A percentile compares a stretch with the other conserved stretches of the same genome.
Evolutionary conservation across 2,797 vertebrate species (phyloP).

Genomic region (Picus viridis): DNA sequence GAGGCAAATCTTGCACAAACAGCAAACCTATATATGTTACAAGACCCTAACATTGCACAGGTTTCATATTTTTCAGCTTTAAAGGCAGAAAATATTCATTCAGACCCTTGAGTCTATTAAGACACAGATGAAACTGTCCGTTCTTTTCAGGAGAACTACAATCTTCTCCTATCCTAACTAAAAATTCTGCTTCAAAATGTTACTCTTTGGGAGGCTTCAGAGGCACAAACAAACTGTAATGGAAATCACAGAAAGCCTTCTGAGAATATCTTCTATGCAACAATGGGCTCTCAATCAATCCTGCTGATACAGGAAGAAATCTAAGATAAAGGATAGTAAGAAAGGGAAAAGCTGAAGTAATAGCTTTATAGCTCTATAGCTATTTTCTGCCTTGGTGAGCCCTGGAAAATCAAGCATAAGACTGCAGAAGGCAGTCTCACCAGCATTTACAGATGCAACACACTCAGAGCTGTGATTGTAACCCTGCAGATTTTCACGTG

Average conservation of each 20-base stretch:
- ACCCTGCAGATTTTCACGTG: neutral
- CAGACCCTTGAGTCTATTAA: neutral
- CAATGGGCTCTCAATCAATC: neutral
- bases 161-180: neutral
- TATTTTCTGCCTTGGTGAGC: neutral
- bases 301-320: neutral
- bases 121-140: neutral
- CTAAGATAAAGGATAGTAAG: neutral
- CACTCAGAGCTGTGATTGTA: neutral
- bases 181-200: neutral
- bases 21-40: neutral
- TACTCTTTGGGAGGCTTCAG: neutral
- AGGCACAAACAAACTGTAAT: neutral
- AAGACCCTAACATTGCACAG: neutral
- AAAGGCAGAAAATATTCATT: neutral
- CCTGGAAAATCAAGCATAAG: slow-evolving; percentile 1
- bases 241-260: neutral
- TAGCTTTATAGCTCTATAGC: neutral
- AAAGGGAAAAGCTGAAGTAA: neutral
- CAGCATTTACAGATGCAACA: neutral
- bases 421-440: neutral
- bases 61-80: neutral
- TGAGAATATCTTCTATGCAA: neutral
- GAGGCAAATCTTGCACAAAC: neutral
- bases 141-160: neutral